A percentile compares a stretch with the other conserved stretches of the same genome.
Evolutionary conservation across 2,113 vertebrate species (phyloP).

Genomic region (Aegithalos caudatus): DNA sequence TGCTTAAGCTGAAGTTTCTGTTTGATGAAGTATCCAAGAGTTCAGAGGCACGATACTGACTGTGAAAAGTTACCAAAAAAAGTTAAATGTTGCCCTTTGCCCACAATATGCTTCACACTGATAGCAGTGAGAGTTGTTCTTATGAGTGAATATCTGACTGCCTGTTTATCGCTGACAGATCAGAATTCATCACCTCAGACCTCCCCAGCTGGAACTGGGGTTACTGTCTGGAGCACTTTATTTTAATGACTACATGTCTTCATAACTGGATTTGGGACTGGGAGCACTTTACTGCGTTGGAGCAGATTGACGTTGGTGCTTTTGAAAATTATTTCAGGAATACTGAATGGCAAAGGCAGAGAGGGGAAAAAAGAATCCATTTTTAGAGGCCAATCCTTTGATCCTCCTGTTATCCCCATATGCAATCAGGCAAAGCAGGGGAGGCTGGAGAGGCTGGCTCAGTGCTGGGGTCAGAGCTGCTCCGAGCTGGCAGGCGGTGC

Average conservation of each 20-base stretch:
- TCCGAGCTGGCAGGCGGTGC: neutral
- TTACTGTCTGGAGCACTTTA: neutral
- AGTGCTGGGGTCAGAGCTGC: neutral
- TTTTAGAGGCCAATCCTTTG: neutral
- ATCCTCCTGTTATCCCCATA: neutral
- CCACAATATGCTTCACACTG: neutral
- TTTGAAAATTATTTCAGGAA: neutral
- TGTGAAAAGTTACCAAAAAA: neutral
- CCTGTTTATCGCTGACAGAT: neutral
- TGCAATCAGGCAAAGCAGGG: rapidly evolving
- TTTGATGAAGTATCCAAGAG: neutral
- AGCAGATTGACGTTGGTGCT: neutral
- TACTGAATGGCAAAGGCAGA: neutral
- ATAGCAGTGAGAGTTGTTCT: neutral
- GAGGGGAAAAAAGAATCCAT: neutral
- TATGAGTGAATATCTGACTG: neutral
- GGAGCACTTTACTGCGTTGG: neutral
- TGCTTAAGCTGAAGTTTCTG: neutral
- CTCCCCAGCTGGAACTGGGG: neutral
- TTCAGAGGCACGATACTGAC: neutral
- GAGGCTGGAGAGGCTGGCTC: neutral
- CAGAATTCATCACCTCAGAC: neutral
- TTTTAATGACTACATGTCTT: neutral
- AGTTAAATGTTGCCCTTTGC: neutral
- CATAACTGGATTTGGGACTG: neutral